Evolutionary conservation across 2,888 invertebrate genomes (phyloP), one percentile per base, ranked within the genome.

Genomic region (Mythimna albipuncta): DNA sequence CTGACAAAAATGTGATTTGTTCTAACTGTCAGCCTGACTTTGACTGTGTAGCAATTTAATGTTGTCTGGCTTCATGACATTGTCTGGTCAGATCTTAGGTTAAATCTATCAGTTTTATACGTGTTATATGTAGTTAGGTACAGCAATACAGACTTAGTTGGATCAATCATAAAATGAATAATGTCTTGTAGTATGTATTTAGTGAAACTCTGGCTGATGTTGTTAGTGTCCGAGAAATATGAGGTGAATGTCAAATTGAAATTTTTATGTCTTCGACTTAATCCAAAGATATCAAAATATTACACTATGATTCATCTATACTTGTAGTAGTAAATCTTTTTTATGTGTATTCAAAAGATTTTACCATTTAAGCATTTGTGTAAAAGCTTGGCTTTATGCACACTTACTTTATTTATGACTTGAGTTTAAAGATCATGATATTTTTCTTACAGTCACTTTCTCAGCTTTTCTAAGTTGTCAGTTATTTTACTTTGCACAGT

Each of bases 81-180:
- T 75, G 75, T 77, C 54, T 47, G 69, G 52, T 50, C 21, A 50
- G 26, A 21, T 61, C 54, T 77, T 77, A 61, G 69, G 69, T 75
- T 77, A 19, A 77, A 75, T 77, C 41, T 62, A 77, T 75, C 61
- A 62, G 61, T 57, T n/a, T 70, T 50, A n/a, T 72, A 57, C 73
- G 55, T 72, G 21, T 47, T 32, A 10, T 16, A n/a, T n/a, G n/a
- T n/a, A 47, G 38, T 47, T 11, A 52, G 13, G 52, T n/a, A 47
- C 32, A 26, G 26, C 57, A 47, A 41, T 19, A 59, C 6, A 26
- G 11, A 3, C 16, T 21, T 38, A 44, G 38, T 68, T 38, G 16
- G 38, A 35, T 69, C 47, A 21, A 68, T 59, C 21, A 47, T 16
- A 19, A 35, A 6, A 35, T 58, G 21, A 58, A 26, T 58, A n/a